phyloP scores from a whole-genome alignment of 2,797 vertebrate genomes.

The Masticophis lateralis region DNA sequence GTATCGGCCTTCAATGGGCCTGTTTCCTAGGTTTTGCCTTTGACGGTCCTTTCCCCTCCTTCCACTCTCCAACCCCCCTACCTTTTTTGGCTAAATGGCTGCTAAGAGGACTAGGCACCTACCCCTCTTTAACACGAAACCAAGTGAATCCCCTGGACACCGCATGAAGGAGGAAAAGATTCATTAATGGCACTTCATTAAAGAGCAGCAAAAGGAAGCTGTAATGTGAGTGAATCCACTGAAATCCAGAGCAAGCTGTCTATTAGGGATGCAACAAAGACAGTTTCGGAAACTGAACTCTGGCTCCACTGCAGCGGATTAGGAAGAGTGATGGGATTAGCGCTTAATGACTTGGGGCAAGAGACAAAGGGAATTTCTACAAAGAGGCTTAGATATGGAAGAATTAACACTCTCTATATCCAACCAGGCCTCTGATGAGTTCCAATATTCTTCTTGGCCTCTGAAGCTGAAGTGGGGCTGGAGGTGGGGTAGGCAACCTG shows the following conservation, averaged over 20 bases:
- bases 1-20: conserved; percentile 69
- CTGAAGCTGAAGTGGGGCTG: conserved; percentile 47
- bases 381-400: conserved; percentile 99
- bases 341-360: conserved; percentile 99
- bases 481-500: conserved; percentile 46
- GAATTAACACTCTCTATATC: conserved; percentile 96
- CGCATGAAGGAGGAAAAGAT: conserved; percentile 79
- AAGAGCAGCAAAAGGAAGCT: conserved; percentile 71
- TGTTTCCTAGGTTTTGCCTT: conserved; percentile 78
- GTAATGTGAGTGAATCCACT: conserved; percentile 72
- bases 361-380: conserved; percentile 99
- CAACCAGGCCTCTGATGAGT: conserved; percentile 75
- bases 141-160: conserved; percentile 73
- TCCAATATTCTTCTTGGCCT: conserved; percentile 74
- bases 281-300: conserved; percentile 88
- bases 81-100: conserved; percentile 58
- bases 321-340: conserved; percentile 99
- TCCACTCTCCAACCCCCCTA: too few relatives aligned
- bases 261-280: conserved; percentile 84
- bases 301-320: conserved; percentile 91
- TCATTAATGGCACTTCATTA: conserved; percentile 88
- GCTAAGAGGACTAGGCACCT: conserved; percentile 71
- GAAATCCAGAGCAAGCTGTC: conserved; percentile 79
- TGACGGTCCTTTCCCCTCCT: conserved; percentile 73
- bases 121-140: conserved; percentile 75